phyloP scores from a whole-genome alignment of 2,888 invertebrate species.

The Acleris emargana region DNA sequence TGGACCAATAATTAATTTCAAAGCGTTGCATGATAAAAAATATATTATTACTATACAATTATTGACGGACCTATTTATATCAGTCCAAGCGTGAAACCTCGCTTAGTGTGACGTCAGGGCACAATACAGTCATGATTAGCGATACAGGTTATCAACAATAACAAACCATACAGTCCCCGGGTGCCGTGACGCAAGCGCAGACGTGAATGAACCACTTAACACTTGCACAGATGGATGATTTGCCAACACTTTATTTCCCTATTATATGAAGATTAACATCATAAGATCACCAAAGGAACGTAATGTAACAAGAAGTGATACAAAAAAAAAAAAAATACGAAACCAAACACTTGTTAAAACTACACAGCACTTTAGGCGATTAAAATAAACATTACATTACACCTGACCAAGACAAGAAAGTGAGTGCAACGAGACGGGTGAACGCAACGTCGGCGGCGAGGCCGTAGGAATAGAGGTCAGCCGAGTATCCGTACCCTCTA shows the following conservation, averaged over 20 bases:
- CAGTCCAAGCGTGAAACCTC: background rate
- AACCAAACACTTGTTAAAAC: conserved; percentile 56
- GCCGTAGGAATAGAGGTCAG: conserved; percentile 73
- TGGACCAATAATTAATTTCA: background rate
- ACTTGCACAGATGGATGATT: background rate
- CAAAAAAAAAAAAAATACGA: conserved; percentile 43
- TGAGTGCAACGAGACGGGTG: conserved; percentile 76
- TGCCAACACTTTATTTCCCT: background rate
- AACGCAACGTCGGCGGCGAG: conserved; percentile 75
- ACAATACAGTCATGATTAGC: conserved; percentile 16
- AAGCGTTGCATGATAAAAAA: too few species aligned
- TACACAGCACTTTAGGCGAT: conserved; percentile 42
- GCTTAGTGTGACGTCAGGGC: conserved; percentile 15
- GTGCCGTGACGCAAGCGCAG: conserved; percentile 28
- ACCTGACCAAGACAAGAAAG: conserved; percentile 81
- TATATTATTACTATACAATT: background rate
- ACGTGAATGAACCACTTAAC: conserved; percentile 17
- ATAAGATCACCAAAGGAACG: conserved; percentile 23
- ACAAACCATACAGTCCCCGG: conserved; percentile 25
- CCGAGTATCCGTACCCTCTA: conserved; percentile 71
- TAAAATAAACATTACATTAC: conserved; percentile 72
- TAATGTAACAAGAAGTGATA: conserved; percentile 35
- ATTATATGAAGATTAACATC: conserved; percentile 1
- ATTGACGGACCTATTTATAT: background rate
- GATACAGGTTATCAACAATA: conserved; percentile 27